Conservation (phyloP, 37 sponge, comb jelly and placozoan genomes). For the Amphimedon queenslandica region DNA sequence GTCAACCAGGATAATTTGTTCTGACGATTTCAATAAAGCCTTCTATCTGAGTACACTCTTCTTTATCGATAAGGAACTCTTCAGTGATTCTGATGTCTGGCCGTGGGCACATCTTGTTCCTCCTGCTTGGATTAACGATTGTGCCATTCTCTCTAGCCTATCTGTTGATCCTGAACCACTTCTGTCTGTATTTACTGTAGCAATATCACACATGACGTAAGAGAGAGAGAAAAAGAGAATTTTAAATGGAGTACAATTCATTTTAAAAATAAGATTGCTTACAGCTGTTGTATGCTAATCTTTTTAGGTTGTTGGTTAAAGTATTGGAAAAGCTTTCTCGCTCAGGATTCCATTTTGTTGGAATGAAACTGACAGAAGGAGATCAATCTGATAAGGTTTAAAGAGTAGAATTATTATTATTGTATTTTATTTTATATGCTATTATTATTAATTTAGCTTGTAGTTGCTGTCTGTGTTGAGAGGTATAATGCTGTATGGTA, state of each 20-base stretch:
- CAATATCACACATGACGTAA: background rate
- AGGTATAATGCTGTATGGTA: constrained; percentile 61
- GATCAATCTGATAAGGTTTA: background rate
- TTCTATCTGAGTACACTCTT: constrained; percentile 24
- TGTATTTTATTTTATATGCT: background rate
- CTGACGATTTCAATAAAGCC: constrained; percentile 17
- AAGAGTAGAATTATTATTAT: background rate
- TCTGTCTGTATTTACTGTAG: constrained; percentile 31
- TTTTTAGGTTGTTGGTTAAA: constrained; percentile 25
- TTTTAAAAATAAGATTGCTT: background rate
- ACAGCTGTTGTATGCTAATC: background rate
- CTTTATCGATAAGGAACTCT: constrained; percentile 69
- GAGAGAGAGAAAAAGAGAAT: too few species aligned
- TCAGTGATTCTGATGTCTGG: constrained; percentile 30
- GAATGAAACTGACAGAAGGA: constrained; percentile 10
- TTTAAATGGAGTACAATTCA: background rate
- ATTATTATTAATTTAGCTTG: too few species aligned
- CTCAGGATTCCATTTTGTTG: constrained; percentile 40
- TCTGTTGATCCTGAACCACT: background rate
- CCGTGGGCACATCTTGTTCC: constrained; percentile 23
- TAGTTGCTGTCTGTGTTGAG: constrained; percentile 56
- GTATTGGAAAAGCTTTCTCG: constrained; percentile 39
- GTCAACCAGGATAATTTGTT: constrained; percentile 9
- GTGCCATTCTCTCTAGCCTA: constrained; percentile 14
- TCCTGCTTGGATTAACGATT: constrained; percentile 35